A percentile compares a stretch with the other conserved stretches of the same genome.
Evolutionary conservation across 1,140 invertebrate genomes (phyloP).

Genomic region (Sarcophaga bullata): DNA sequence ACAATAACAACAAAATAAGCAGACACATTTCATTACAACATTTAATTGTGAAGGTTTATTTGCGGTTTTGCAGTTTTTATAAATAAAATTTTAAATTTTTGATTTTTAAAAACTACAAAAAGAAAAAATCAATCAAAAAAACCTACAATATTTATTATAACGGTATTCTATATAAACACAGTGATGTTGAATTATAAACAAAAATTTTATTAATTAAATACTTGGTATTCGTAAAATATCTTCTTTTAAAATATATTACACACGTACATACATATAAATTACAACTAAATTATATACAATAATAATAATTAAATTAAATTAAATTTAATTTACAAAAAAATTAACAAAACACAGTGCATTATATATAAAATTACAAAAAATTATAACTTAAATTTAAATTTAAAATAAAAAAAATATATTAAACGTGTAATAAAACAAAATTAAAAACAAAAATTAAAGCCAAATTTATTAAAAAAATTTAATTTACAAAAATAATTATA

Average conservation of each 20-base stretch:
- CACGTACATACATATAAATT: background rate
- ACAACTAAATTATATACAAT: background rate
- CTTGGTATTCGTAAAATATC: constrained; percentile 14
- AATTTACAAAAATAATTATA: background rate
- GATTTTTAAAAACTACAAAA: background rate
- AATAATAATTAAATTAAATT: background rate
- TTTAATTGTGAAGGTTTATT: background rate
- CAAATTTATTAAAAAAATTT: background rate
- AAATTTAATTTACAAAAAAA: background rate
- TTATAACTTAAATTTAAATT: no score
- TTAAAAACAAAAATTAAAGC: background rate
- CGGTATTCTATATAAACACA: background rate
- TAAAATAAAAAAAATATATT: background rate
- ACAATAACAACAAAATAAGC: no score
- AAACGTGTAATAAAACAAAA: background rate
- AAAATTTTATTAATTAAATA: constrained; percentile 9
- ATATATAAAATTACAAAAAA: background rate
- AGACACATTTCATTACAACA: background rate
- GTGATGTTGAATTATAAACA: background rate
- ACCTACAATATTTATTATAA: background rate
- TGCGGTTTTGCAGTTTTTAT: background rate
- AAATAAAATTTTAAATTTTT: constrained; percentile 22
- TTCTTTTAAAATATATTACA: background rate
- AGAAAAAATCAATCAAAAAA: background rate
- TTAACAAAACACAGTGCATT: background rate